A percentile compares a stretch with the other conserved stretches of the same genome.
These are phyloP conservation scores for Ariopsis seemanni DNA, from an alignment of 2,113 vertebrate species.

Conservation along the genomic window DNA sequence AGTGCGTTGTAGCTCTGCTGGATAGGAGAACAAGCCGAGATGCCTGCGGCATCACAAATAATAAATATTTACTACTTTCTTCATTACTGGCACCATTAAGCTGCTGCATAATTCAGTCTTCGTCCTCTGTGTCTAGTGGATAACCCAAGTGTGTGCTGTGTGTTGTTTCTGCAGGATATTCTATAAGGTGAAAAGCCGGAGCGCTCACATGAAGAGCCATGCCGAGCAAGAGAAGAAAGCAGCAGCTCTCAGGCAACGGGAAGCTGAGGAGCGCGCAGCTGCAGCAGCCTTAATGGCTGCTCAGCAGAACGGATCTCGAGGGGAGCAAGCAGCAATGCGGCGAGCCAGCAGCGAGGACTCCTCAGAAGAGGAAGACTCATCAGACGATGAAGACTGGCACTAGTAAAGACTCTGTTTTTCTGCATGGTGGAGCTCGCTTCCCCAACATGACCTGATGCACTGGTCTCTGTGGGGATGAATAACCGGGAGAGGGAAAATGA, in stretches of 20 bases:
- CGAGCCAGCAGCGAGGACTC: conserved; percentile 75
- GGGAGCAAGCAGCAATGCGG: conserved; percentile 51
- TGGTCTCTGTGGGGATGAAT: neutral
- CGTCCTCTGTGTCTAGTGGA: neutral
- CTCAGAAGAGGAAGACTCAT: conserved; percentile 75
- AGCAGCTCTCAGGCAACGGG: conserved; percentile 80
- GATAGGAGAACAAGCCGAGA: too few relatives aligned
- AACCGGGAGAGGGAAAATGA: neutral
- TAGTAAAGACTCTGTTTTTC: conserved; percentile 41
- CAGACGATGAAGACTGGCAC: conserved; percentile 73
- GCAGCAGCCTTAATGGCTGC: conserved; percentile 64
- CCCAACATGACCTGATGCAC: conserved; percentile 5
- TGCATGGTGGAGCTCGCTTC: neutral
- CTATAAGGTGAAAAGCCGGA: conserved; percentile 97
- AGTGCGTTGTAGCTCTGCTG: too few relatives aligned
- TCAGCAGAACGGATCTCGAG: conserved; percentile 69
- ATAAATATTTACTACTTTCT: neutral
- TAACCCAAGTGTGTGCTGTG: neutral
- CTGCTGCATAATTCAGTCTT: neutral
- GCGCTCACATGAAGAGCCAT: conserved; percentile 98
- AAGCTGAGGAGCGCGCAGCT: conserved; percentile 75
- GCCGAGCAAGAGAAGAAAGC: conserved; percentile 98
- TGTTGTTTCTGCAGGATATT: conserved; percentile 77
- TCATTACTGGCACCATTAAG: neutral
- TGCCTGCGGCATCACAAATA: neutral